Conservation (phyloP, 2,797 vertebrate genomes). For the Lagocephalus sceleratus region DNA sequence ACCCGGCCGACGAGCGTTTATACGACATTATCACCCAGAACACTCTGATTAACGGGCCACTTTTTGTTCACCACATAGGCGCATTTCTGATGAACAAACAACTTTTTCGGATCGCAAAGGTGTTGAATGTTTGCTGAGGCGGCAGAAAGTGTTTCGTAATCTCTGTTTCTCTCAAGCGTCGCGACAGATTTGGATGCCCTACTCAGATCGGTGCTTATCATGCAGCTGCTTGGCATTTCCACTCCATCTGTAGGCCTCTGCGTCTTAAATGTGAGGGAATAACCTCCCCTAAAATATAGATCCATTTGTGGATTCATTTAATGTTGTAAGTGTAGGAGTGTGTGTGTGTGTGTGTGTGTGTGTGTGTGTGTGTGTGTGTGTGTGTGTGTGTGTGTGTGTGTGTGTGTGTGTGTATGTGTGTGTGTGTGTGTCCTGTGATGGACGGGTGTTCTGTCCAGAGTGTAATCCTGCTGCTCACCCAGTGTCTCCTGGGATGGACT, state of each 20-base stretch:
- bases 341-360: too few relatives aligned
- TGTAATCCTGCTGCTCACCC: too few relatives aligned
- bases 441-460: too few relatives aligned
- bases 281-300: conserved; percentile 12
- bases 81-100: conserved; percentile 5
- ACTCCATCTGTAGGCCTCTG: conserved; percentile 8
- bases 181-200: conserved; percentile 22
- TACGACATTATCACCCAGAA: conserved; percentile 2
- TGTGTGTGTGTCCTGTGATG: too few relatives aligned
- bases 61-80: conserved; percentile 31
- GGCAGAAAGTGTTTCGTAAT: not conserved
- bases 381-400: too few relatives aligned
- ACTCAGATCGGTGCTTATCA: conserved; percentile 20
- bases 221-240: conserved; percentile 15
- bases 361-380: too few relatives aligned
- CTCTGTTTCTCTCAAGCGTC: conserved; percentile 25
- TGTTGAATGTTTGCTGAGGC: too few relatives aligned
- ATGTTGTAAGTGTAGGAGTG: not conserved
- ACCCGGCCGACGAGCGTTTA: conserved; percentile 22
- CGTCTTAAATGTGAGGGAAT: conserved; percentile 26
- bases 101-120: too few relatives aligned
- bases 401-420: too few relatives aligned
- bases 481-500: too few relatives aligned
- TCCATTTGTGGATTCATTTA: conserved; percentile 15
- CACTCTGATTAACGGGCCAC: conserved; percentile 12